phyloP scores from a whole-genome alignment of 2,113 vertebrate genomes.

The Burhinus oedicnemus region DNA sequence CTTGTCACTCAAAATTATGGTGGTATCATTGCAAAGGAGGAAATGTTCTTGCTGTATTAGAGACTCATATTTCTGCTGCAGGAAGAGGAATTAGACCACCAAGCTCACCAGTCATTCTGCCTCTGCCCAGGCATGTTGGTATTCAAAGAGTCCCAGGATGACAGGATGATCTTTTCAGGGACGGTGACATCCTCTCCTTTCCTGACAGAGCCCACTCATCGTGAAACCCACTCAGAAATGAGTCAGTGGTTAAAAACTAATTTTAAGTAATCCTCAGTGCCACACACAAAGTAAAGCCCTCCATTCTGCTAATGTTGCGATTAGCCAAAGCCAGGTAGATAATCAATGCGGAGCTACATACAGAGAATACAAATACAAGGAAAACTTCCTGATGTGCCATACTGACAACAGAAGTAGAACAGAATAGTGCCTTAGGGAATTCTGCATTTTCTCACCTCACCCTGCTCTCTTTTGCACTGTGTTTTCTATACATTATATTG shows the following conservation, averaged over 20 bases:
- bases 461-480: background rate
- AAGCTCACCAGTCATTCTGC: background rate
- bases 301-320: background rate
- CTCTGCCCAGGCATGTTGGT: background rate
- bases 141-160: background rate
- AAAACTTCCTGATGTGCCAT: background rate
- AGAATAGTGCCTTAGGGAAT: background rate
- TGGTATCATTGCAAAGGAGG: background rate
- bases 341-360: background rate
- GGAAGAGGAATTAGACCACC: background rate
- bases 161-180: background rate
- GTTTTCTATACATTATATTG: background rate
- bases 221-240: background rate
- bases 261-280: background rate
- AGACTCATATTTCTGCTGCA: background rate
- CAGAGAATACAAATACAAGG: background rate
- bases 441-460: background rate
- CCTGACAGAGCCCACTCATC: background rate
- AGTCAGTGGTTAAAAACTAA: constrained; percentile 14
- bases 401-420: background rate
- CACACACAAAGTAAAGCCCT: background rate
- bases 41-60: background rate
- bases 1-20: background rate
- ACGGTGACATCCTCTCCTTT: background rate
- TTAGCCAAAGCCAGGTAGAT: constrained; percentile 13